Evolutionary conservation across 2,113 vertebrate species (phyloP), one percentile per base, ranked within the genome.

Genomic region (Syngnathus typhle): DNA sequence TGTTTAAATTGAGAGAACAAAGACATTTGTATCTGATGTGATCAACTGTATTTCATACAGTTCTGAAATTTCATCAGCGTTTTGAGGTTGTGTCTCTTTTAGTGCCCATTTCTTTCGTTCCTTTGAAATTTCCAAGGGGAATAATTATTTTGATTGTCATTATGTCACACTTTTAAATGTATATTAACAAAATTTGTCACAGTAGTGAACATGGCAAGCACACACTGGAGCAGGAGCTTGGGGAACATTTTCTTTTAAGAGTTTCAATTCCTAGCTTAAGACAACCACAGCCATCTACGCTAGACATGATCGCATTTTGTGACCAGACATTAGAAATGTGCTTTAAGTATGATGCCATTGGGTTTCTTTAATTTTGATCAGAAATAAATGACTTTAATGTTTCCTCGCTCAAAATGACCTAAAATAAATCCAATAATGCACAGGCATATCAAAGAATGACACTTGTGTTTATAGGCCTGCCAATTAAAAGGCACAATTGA

Each of bases 391-490:
- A 27, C 54, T 21, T 1, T 8, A 18, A 10, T 16, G 16, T 60
- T 60, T 38, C 58, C 15, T 19, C 11, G 27, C 27, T 27, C 27
- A n/a, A 7, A 19, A 18, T 15, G 11, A 38, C 13, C 55, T 18
- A 37, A 58, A 36, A 16, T 16, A 13, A 16, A 73, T 38, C 21
- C 21, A 18, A 5, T 21, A 64, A 58, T 11, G 19, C 71, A 19
- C 12, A 27, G 76, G 73, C 71, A 67, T 71, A 74, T 81, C 61
- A 71, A 76, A 77, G 73, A 69, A 69, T 71, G 18, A 79, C 37
- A 71, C 41, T 32, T 71, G 72, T 61, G 46, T 60, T 23, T 64
- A 78, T 61, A 32, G 27, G 65, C 74, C 71, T 72, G 65, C 74
- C 72, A 73, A 70, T 80, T 76, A 75, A 59, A 65, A 65, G 46